Evolutionary conservation across 2,888 invertebrate species (phyloP), one percentile per base, ranked within the genome.

Genomic region (Sympetrum striolatum): DNA sequence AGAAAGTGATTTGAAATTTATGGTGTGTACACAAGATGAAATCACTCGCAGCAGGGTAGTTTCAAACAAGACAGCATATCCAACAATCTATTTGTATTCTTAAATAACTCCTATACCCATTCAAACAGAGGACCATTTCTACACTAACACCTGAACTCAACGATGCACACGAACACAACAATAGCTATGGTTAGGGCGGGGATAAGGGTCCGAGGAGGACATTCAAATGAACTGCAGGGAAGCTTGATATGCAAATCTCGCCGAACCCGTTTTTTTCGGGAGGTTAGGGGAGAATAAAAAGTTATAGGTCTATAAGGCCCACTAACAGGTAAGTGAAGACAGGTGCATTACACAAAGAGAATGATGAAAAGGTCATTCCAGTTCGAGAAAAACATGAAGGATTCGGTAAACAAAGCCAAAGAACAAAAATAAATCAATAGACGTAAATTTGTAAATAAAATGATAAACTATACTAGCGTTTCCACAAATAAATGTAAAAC

Each of bases 181-280:
- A 86, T 64, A 60, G 86, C 37, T 39, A 64, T 60, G 37, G 86
- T 60, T 64, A 60, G 60, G 86, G 60, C 60, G 60, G 48, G 60
- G 60, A 86, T 58, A 60, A 60, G 86, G 86, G 86, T 86, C 60
- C 86, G 86, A 86, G 37, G 60, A 60, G 86, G 60, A 60, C 86
- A 86, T 86, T 86, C 86, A 86, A 86, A 86, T 86, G 86, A 64
- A 86, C 86, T 86, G 64, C 86, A 86, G 86, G 64, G 86, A 37
- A 86, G 86, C 86, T 86, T 86, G 86, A 86, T 86, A 86, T 86
- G 86, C 86, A 86, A 86, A 86, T 86, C 86, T 86, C 60, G 22
- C 86, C 60, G 86, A 86, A 86, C 86, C 86, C 60, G 86, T 86
- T 60, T 86, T 86, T 53, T 86, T 58, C 6, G 37, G 86, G 86